phyloP scores from a whole-genome alignment of 2,888 invertebrate genomes.

The Chorisops tibialis region DNA sequence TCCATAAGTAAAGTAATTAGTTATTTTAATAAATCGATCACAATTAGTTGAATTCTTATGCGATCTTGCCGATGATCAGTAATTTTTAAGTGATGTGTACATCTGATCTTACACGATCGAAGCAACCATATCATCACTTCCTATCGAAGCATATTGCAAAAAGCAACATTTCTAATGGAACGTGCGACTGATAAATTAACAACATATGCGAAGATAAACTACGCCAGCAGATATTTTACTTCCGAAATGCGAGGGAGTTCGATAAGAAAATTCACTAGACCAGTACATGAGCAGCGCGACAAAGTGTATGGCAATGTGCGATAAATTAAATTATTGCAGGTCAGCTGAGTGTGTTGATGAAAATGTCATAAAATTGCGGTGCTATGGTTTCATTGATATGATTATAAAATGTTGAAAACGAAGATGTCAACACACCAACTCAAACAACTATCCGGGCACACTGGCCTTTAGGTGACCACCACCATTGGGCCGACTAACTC shows the following conservation, averaged over 20 bases:
- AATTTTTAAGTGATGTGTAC: no score
- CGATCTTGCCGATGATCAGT: no score
- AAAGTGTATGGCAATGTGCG: constrained; percentile 13
- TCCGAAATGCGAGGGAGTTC: constrained; percentile 25
- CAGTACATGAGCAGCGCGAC: neutral
- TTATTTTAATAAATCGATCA: no score
- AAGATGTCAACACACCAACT: constrained; percentile 14
- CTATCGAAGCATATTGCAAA: neutral
- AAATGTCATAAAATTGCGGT: no score
- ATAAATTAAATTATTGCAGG: constrained; percentile 20
- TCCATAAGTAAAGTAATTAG: no score
- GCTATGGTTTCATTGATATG: constrained; percentile 8
- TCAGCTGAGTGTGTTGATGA: neutral
- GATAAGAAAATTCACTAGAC: constrained; percentile 3
- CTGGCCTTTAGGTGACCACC: neutral
- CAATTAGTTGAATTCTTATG: no score
- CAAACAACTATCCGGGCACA: neutral
- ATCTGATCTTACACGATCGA: no score
- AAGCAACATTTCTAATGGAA: constrained; percentile 12
- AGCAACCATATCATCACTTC: no score
- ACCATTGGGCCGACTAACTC: neutral
- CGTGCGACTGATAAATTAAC: constrained; percentile 12
- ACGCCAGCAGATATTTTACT: constrained; percentile 4
- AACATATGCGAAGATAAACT: neutral
- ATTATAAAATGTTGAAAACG: neutral